Percentiles rank a stretch among this genome's conserved stretches.
Conservation (phyloP, 64 coral and sea anemone species). For the Montipora cactus region DNA sequence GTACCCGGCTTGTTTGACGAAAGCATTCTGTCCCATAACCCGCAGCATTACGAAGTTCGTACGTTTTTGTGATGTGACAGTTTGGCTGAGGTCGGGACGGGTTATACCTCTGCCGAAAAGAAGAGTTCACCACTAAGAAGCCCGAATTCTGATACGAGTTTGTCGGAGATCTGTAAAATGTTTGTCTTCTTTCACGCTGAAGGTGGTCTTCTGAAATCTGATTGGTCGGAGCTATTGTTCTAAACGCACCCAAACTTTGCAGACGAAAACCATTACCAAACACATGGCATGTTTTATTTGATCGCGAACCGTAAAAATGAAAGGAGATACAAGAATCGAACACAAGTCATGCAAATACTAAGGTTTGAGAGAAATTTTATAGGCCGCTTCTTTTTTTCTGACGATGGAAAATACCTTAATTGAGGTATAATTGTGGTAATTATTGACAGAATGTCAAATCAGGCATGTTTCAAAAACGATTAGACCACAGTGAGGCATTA, state of each 20-base stretch:
- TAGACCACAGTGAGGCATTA: no score
- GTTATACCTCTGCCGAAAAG: not conserved
- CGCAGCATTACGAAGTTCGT: not conserved
- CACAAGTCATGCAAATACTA: no score
- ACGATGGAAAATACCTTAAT: no score
- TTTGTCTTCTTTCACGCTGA: slow-evolving; percentile 7
- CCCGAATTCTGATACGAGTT: not conserved
- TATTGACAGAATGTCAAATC: no score
- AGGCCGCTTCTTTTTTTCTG: no score
- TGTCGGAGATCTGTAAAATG: slow-evolving; percentile 18
- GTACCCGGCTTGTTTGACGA: not conserved
- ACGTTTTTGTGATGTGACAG: not conserved
- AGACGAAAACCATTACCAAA: slow-evolving; percentile 38
- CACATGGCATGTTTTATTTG: not conserved
- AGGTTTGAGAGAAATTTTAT: no score
- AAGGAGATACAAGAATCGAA: no score
- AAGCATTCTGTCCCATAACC: not conserved
- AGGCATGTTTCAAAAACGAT: no score
- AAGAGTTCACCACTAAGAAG: not conserved
- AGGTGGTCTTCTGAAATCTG: not conserved
- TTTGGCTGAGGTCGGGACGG: not conserved
- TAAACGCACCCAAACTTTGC: not conserved
- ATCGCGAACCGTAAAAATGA: not conserved
- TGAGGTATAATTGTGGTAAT: no score
- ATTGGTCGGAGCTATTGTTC: slow-evolving; percentile 31